Base-by-base conservation (phyloP, 2,888 invertebrate species). In the Drosophila setosimentum region DNA sequence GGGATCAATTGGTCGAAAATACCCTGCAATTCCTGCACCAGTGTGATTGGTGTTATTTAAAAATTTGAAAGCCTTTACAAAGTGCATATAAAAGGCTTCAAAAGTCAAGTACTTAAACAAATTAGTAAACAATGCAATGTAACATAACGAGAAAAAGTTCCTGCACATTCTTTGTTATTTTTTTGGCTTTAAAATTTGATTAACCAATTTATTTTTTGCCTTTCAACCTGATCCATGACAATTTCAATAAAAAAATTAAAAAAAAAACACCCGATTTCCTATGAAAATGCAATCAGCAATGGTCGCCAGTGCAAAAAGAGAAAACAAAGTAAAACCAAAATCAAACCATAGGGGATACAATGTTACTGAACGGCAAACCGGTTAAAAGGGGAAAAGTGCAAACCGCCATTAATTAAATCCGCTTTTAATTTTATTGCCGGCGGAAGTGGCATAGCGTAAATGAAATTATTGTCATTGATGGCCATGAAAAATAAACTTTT, bases 391-490 rank as follows among this genome's bases (percentile, higher is more conserved):
- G 68, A 78, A 77, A 71, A 80, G 74, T 69, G 68, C 81, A 77
- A 78, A 80, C 80, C 80, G 71, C 80, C 80, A 80, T 80, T 80
- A 80, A 80, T 80, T 80, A 80, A 80, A 80, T 80, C 80, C 74
- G 68, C 78, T 77, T 71, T 73, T 74, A 66, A 80, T 74, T 80
- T 81, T 73, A 81, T 82, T 81, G 81, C 70, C 69, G 55, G 63
- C 83, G 83, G 83, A 83, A 83, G 84, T 83, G 78, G 81, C 76
- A 68, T 71, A 73, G 64, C 68, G 66, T 53, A 80, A 81, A 81
- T 79, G 59, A 82, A 81, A 82, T 81, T 82, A 82, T 74, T 60
- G 58, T 35, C 70, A 66, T 54, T 74, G 66, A 59, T 49, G 53
- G 35, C 33, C 30, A 32, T 58, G 33, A 32, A 65, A 29, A 55